Evolutionary conservation across 2,797 vertebrate genomes (phyloP).

Genomic region (Chelon auratus): DNA sequence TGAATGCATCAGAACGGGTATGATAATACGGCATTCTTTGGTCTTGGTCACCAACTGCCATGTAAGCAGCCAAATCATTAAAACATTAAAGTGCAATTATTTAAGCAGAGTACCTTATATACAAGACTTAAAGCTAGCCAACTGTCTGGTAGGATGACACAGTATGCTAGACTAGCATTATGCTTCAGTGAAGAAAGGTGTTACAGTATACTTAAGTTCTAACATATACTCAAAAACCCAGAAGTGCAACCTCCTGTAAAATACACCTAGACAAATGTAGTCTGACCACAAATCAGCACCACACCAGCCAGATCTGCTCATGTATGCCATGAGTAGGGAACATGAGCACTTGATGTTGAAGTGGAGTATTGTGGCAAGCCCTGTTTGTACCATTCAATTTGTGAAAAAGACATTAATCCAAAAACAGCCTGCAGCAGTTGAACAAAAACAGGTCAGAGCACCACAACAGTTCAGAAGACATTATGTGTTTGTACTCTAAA

Average conservation of each 20-base stretch:
- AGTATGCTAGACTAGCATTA: neutral
- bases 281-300: neutral
- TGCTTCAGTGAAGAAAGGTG: neutral
- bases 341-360: neutral
- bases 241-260: neutral
- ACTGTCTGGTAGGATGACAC: neutral
- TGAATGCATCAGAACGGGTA: too few species aligned
- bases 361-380: neutral
- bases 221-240: neutral
- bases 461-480: neutral
- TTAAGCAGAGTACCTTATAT: too few species aligned
- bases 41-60: too few species aligned
- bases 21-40: too few species aligned
- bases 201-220: too few species aligned
- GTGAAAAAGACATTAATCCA: neutral
- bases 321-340: neutral
- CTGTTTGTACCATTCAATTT: neutral
- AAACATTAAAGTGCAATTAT: too few species aligned
- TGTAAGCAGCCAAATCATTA: too few species aligned
- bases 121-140: neutral
- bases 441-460: neutral
- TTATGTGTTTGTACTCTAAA: neutral
- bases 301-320: neutral
- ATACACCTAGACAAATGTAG: neutral
- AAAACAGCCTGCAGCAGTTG: neutral